Base-by-base conservation (phyloP, 2,113 vertebrate species). In the Protobothrops flavoviridis region DNA sequence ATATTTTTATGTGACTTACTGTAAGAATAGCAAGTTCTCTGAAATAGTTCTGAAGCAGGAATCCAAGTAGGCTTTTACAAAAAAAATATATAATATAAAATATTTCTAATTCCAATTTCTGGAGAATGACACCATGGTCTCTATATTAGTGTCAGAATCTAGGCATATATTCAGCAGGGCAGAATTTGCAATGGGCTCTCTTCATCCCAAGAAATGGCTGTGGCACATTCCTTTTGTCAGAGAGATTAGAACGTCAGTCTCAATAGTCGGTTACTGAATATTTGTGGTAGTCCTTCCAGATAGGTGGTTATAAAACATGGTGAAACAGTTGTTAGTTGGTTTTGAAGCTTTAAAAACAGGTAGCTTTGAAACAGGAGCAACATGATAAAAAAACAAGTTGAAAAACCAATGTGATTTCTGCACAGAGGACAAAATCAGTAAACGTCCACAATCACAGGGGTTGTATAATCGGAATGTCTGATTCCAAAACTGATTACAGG, bases 391-490 rank as follows among this genome's bases (percentile, higher is more conserved):
- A 90, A 85, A 81, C 48, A 8, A 24, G 74, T 86, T 90, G 69
- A 90, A 92, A 90, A 94, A 92, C 64, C 50, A 86, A 12, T 90
- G 21, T 69, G 29, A 8, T 81, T 81, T 89, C 89, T 53, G 45
- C n/a, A 17, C 13, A n/a, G 24, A 24, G 10, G 45, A 69, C 55
- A 61, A 52, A 20, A n/a, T 95, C 97, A 96, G 11, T 94, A 97
- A 91, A 93, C 92, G 0, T 97, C 95, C 21, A 97, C 92, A 1
- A 97, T 94, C 52, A 97, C 50, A 7, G 97, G 97, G 0, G 95
- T 92, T 96, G 96, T 96, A 64, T 97, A 97, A 92, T 97, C 96
- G 0, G 97, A 97, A 33, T 97, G 97, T 53, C 92, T 97, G 96
- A 97, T 96, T 92, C 97, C 97, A 0, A 97, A 97, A 91, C 95